Conservation (phyloP, 2,797 vertebrate genomes). For the Myoxocephalus aenaeus region DNA sequence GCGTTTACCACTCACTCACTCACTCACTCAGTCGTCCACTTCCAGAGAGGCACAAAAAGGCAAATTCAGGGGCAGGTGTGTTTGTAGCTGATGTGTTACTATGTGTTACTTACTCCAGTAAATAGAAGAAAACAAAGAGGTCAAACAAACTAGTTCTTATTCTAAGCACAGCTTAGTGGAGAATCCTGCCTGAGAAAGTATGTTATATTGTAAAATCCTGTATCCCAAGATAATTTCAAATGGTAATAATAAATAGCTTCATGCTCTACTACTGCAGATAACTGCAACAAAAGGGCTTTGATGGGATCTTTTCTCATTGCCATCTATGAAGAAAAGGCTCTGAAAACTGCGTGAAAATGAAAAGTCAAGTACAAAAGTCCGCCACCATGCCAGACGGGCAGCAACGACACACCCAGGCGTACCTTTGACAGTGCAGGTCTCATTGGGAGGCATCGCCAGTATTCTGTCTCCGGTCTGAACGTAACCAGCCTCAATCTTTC, state of each 20-base stretch:
- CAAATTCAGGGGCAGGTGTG: neutral
- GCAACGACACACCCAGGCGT: conserved; percentile 18
- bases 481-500: conserved; percentile 97
- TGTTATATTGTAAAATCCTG: neutral
- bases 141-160: neutral
- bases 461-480: conserved; percentile 93
- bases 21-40: neutral
- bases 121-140: neutral
- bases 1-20: conserved; percentile 10
- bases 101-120: neutral
- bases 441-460: conserved; percentile 96
- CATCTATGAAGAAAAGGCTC: neutral
- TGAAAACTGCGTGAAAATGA: neutral
- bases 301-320: neutral
- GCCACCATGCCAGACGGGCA: neutral
- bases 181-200: neutral
- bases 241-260: neutral
- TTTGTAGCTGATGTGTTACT: neutral
- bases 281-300: neutral
- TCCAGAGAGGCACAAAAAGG: neutral
- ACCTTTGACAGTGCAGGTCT: conserved; percentile 98
- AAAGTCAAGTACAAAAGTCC: neutral
- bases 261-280: neutral
- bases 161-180: neutral
- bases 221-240: neutral